Conservation (phyloP, 64 coral and sea anemone species). For the Dendronephthya gigantea region DNA sequence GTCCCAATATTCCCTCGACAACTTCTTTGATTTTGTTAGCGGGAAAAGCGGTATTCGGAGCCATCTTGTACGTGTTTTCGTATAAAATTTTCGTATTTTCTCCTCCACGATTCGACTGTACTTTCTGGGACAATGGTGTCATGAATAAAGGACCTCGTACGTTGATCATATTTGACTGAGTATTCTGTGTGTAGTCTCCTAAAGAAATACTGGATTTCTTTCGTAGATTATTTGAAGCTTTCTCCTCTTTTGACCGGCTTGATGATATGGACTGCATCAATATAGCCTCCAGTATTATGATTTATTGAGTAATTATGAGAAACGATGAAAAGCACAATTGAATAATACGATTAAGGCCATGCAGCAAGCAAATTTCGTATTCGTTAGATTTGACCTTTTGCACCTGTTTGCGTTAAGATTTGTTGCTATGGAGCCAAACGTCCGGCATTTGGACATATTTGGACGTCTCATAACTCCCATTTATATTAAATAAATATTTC, state of each 20-base stretch:
- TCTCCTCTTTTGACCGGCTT: not conserved
- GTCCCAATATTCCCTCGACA: conserved; percentile 56
- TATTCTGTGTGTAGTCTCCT: not conserved
- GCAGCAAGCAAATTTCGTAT: not conserved
- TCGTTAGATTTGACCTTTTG: conserved; percentile 7
- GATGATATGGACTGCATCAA: not conserved
- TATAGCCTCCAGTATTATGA: not conserved
- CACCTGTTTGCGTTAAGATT: not conserved
- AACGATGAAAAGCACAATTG: not conserved
- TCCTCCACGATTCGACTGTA: not conserved
- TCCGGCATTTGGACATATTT: not conserved
- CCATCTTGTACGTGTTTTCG: conserved; percentile 75
- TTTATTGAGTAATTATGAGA: not conserved
- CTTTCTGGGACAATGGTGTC: not conserved
- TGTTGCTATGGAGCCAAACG: not conserved
- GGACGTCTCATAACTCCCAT: not conserved
- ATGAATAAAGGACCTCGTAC: conserved; percentile 12
- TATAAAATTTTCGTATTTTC: conserved; percentile 2
- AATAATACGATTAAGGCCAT: conserved; percentile 3
- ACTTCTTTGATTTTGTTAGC: conserved; percentile 40
- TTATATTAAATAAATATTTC: not conserved
- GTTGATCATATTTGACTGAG: not conserved
- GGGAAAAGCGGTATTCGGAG: conserved; percentile 59
- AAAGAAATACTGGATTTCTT: not conserved
- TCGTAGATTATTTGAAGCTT: not conserved